phyloP scores from a whole-genome alignment of 2,113 vertebrate species.

The Podiceps cristatus region DNA sequence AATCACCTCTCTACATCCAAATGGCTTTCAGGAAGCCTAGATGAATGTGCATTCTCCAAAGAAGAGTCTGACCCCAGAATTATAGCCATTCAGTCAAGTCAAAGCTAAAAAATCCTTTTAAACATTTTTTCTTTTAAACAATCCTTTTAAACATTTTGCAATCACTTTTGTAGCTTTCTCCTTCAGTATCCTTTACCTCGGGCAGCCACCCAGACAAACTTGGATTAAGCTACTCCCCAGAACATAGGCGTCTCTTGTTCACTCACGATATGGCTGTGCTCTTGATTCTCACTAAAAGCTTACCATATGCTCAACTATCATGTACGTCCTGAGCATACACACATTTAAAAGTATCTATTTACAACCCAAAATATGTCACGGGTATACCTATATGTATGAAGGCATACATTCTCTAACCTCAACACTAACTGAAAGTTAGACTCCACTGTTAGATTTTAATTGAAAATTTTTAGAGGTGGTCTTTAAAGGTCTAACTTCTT shows the following conservation, averaged over 20 bases:
- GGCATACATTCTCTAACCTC: neutral
- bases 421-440: neutral
- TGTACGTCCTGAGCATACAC: accelerated
- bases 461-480: neutral
- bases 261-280: neutral
- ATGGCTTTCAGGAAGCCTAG: neutral
- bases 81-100: neutral
- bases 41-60: neutral
- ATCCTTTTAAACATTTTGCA: neutral
- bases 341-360: neutral
- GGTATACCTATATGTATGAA: neutral
- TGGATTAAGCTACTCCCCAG: neutral
- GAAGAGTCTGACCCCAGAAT: neutral
- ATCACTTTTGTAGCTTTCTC: neutral
- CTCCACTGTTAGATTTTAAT: neutral
- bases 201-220: neutral
- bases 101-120: neutral
- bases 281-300: neutral
- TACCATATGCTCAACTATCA: neutral
- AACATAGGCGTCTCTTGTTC: neutral
- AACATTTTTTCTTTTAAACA: neutral
- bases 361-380: neutral
- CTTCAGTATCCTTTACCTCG: neutral
- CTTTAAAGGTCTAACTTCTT: neutral
- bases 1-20: neutral